Base-by-base conservation (phyloP, 1,140 invertebrate genomes). In the Ctenoplectra terminalis region DNA sequence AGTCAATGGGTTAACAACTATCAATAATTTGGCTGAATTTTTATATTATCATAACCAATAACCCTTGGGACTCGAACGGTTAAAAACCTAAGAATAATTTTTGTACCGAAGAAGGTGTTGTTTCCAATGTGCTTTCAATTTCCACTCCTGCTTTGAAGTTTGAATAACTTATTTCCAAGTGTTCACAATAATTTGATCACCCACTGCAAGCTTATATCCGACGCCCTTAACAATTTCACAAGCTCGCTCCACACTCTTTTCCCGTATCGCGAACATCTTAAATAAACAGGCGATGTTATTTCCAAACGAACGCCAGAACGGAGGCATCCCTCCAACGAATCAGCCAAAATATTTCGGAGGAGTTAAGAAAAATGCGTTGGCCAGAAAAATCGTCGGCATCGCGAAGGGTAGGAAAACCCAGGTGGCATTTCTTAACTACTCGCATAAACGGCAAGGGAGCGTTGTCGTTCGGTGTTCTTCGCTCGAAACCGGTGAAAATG, bases 361-460 rank as follows among this genome's bases (percentile, higher is more conserved):
- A 73, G 69, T 73, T 63, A 80, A 72, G 54, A 80, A 72, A 80
- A 80, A 63, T 63, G 58, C 58, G 77, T 73, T 80, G 63, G 77
- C 58, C 77, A 80, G 70, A 63, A 52, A 73, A 43, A 72, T 63
- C 29, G 69, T 54, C 26, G 70, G 26, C 61, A n/a, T 56, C 29
- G 63, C n/a, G 72, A 52, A 17, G 79, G 52, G 48, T 63, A 29
- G 58, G 78, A 70, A 52, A 58, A 69, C 26, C 37, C 80, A 76
- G 40, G 29, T 34, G 54, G 54, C 60, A 75, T 81, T 60, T 52
- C 69, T 78, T 70, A 48, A 70, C 37, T 46, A 31, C 75, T 43
- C 43, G 23, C 37, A 29, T 13, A 37, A 40, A 54, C 37, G 43
- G 31, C 40, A 31, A 74, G 83, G 64, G 78, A 64, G 11, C 31